Evolutionary conservation across 64 coral and sea anemone genomes (phyloP).

Genomic region (Anthopleura sola): DNA sequence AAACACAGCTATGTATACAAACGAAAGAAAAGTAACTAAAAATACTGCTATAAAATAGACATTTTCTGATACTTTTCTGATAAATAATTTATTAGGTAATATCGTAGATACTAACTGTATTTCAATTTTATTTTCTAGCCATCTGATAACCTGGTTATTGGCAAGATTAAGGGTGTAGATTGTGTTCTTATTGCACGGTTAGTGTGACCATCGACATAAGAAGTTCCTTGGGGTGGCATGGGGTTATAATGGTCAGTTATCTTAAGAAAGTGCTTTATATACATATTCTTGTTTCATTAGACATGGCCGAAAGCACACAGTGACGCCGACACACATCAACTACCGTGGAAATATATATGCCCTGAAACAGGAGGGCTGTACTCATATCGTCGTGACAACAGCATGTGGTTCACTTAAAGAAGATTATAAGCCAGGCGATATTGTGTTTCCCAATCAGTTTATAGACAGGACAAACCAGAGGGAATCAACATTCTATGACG

Average conservation of each 20-base stretch:
- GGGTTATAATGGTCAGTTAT: too few relatives aligned
- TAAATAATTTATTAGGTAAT: too few relatives aligned
- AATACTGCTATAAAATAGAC: too few relatives aligned
- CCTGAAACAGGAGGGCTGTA: slow-evolving; percentile 83
- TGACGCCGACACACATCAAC: slow-evolving; percentile 95
- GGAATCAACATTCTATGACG: slow-evolving; percentile 95
- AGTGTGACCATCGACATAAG: background rate
- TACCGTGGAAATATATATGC: slow-evolving; percentile 91
- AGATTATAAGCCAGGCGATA: slow-evolving; percentile 71
- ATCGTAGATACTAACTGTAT: too few relatives aligned
- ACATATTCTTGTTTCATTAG: slow-evolving; percentile 27
- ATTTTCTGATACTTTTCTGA: too few relatives aligned
- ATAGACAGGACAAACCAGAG: slow-evolving; percentile 94
- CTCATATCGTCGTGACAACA: slow-evolving; percentile 85
- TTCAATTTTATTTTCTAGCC: slow-evolving; percentile 59
- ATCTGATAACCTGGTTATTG: slow-evolving; percentile 71
- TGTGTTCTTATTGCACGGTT: slow-evolving; percentile 91
- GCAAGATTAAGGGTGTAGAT: slow-evolving; percentile 72
- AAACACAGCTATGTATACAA: too few relatives aligned
- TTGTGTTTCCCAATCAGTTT: slow-evolving; percentile 94
- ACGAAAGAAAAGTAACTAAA: too few relatives aligned
- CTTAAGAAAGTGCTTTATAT: too few relatives aligned
- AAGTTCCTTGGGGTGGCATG: too few relatives aligned
- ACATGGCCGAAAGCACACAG: slow-evolving; percentile 84
- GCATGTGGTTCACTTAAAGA: slow-evolving; percentile 92